Evolutionary conservation across 2,888 invertebrate species (phyloP).

Genomic region (Horisme vitalbata): DNA sequence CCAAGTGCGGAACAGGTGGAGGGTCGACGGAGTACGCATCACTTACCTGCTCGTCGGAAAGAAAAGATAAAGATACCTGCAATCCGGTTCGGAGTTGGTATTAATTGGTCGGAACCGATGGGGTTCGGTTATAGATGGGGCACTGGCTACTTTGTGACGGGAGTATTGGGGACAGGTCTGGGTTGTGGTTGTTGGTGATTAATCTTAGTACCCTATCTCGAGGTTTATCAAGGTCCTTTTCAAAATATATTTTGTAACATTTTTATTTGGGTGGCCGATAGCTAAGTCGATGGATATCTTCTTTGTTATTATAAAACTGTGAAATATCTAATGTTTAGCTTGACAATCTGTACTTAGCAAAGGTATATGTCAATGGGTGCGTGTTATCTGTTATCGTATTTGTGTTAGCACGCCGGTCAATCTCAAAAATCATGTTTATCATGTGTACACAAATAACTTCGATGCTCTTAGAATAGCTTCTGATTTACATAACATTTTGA

Average conservation of each 20-base stretch:
- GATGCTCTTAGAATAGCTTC: constrained; percentile 9
- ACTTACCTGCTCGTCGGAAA: constrained; percentile 63
- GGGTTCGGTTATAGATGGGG: constrained; percentile 36
- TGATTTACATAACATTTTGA: constrained; percentile 34
- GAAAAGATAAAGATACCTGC: constrained; percentile 58
- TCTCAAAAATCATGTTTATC: too few relatives aligned
- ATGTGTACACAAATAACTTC: too few relatives aligned
- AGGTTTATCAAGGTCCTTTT: constrained; percentile 1
- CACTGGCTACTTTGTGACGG: constrained; percentile 44
- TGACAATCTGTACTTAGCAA: too few relatives aligned
- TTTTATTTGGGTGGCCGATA: too few relatives aligned
- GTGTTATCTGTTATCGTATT: too few relatives aligned
- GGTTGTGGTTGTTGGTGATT: constrained; percentile 16
- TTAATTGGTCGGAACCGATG: constrained; percentile 65
- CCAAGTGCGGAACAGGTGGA: constrained; percentile 62
- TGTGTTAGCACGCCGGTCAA: too few relatives aligned
- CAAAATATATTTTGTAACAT: too few relatives aligned
- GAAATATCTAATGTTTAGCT: too few relatives aligned
- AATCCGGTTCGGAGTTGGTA: constrained; percentile 57
- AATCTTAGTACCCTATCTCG: constrained; percentile 3
- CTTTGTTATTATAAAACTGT: too few relatives aligned
- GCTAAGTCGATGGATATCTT: too few relatives aligned
- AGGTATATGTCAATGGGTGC: too few relatives aligned
- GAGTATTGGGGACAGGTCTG: constrained; percentile 35
- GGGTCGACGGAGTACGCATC: constrained; percentile 48